Conservation (phyloP, 2,113 vertebrate genomes). For the Cyanoramphus novaezelandiae region DNA sequence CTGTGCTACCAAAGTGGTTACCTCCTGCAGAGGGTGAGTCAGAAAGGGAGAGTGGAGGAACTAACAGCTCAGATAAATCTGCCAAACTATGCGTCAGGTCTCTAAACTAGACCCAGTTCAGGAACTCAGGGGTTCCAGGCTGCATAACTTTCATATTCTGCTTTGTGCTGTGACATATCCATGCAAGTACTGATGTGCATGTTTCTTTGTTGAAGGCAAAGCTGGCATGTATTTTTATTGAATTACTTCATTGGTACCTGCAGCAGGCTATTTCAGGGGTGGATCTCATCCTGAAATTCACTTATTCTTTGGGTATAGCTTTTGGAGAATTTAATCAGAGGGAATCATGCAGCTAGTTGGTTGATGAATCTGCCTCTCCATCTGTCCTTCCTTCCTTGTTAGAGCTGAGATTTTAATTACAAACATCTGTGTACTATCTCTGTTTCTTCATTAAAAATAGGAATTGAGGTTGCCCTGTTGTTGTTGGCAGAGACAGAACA, state of each 20-base stretch:
- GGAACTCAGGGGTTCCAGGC: neutral
- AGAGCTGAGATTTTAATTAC: conserved; percentile 55
- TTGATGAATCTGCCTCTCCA: conserved; percentile 49
- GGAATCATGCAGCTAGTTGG: conserved; percentile 17
- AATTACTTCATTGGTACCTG: neutral
- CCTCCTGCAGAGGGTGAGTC: neutral
- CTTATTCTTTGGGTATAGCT: neutral
- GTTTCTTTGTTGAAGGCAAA: neutral
- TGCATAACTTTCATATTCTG: neutral
- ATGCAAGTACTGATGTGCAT: neutral
- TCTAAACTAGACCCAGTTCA: neutral
- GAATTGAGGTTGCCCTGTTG: neutral
- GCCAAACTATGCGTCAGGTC: neutral
- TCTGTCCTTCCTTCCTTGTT: conserved; percentile 47
- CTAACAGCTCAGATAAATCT: neutral
- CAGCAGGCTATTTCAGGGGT: neutral
- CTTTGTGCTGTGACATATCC: neutral
- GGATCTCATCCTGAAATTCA: neutral
- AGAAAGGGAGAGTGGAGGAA: neutral
- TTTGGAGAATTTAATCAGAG: conserved; percentile 1
- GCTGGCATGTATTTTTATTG: neutral
- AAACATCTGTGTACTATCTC: conserved; percentile 46
- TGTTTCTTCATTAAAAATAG: conserved; percentile 17
- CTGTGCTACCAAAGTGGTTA: neutral
- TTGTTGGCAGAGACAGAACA: neutral